A percentile compares a stretch with the other conserved stretches of the same genome.
Conservation (phyloP, 2,888 invertebrate species). For the Teleogryllus oceanicus region DNA sequence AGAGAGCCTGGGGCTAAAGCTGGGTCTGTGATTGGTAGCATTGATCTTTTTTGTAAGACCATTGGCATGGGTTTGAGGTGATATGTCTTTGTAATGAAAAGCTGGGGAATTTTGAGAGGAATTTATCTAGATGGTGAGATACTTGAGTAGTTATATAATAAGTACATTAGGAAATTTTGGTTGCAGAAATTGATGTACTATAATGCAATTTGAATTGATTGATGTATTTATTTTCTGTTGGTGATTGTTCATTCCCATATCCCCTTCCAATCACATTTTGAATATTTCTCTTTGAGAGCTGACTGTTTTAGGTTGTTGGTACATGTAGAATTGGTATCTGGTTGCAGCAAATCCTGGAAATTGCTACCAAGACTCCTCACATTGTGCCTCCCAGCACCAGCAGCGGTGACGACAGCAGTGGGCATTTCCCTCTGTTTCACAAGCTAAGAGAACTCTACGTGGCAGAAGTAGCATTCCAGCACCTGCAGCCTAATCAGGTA, state of each 20-base stretch:
- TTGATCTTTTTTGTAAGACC: not conserved
- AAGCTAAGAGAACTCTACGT: constrained; percentile 48
- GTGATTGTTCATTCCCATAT: no score
- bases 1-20: no score
- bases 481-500: constrained; percentile 34
- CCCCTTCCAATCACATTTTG: not conserved
- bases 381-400: constrained; percentile 35
- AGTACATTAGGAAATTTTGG: no score
- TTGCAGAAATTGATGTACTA: no score
- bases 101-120: no score
- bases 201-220: no score
- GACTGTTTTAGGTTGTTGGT: not conserved
- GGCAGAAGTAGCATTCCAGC: constrained; percentile 43
- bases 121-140: no score
- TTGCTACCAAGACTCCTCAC: constrained; percentile 38
- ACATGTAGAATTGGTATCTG: constrained; percentile 20
- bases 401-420: constrained; percentile 37
- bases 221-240: no score
- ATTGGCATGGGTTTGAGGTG: not conserved
- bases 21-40: no score
- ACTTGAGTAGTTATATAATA: no score
- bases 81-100: no score
- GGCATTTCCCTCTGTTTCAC: constrained; percentile 47
- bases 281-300: not conserved
- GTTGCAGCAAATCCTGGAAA: constrained; percentile 39